Evolutionary conservation across 2,888 invertebrate genomes (phyloP), one percentile per base, ranked within the genome.

Genomic region (Caradrina clavipalpis): DNA sequence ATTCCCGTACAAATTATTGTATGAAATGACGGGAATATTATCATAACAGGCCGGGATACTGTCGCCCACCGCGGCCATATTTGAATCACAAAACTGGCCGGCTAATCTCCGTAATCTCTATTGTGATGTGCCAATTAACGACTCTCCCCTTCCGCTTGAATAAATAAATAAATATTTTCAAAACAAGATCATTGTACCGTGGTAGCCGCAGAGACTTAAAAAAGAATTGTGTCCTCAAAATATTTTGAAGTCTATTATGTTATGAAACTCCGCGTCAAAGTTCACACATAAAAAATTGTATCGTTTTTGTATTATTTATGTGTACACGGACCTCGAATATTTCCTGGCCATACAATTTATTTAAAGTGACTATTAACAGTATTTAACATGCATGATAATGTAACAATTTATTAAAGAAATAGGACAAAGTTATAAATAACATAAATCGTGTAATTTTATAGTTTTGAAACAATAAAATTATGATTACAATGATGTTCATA

Each of bases 121-220:
- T 95, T 96, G 95, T 96, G 87, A 87, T 85, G 90, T 87, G 93
- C 95, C 95, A 96, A 96, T 96, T 96, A 96, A 91, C 53, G 88
- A 85, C 91, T 94, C 94, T 93, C 94, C 95, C 95, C 94, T 95
- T 95, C 94, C 95, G 95, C 92, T 89, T 92, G 92, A 94, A 93
- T 94, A 93, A 93, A 93, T 93, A 93, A 92, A 93, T 94, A 93
- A 92, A 94, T 93, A 93, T 93, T 91, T 89, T 90, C 83, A 89
- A 92, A 92, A 89, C 88, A 89, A 86, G 35, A 75, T 76, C 83
- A 71, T 60, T 80, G 84, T 81, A 81, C 78, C 84, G 76, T 81
- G 69, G 21, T 82, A 85, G 88, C 88, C 82, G 64, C 47, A 84
- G 86, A 85, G 81, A 74, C 67, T 76, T 72, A 81, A 86, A 75